phyloP scores from a whole-genome alignment of 2,113 vertebrate genomes.

The Syngnathus typhle region DNA sequence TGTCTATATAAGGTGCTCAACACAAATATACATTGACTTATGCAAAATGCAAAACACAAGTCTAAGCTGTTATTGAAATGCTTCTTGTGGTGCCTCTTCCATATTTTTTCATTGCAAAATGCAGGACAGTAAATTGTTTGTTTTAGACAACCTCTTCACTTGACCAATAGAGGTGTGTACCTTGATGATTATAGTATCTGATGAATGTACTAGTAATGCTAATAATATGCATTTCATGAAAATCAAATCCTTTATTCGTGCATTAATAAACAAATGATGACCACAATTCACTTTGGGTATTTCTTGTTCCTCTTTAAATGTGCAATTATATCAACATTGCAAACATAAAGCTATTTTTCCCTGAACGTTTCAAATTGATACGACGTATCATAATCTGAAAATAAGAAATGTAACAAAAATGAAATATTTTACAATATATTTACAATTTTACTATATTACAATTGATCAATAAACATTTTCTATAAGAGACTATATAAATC shows the following conservation, averaged over 20 bases:
- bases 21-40: slow-evolving; percentile 41
- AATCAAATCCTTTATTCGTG: not conserved
- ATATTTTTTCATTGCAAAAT: slow-evolving; percentile 24
- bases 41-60: slow-evolving; percentile 47
- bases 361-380: not conserved
- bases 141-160: slow-evolving; percentile 8
- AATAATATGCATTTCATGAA: not conserved
- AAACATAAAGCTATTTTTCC: not conserved
- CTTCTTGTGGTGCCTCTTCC: slow-evolving; percentile 2
- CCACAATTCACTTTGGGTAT: not conserved
- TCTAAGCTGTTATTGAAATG: slow-evolving; percentile 28
- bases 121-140: slow-evolving; percentile 2
- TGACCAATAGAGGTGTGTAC: slow-evolving; percentile 1
- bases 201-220: not conserved
- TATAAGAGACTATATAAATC: not conserved
- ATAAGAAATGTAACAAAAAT: not conserved
- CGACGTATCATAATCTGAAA: not conserved
- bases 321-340: not conserved
- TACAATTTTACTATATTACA: too few species aligned
- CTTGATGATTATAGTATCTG: not conserved
- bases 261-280: not conserved
- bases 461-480: not conserved
- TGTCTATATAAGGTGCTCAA: slow-evolving; percentile 25
- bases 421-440: not conserved
- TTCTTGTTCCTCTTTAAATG: not conserved